A percentile compares a stretch with the other conserved stretches of the same genome.
These are phyloP conservation scores for Cliona cf. orientalis DNA, from an alignment of 37 sponge, comb jelly and placozoan genomes.

Conservation along the genomic window DNA sequence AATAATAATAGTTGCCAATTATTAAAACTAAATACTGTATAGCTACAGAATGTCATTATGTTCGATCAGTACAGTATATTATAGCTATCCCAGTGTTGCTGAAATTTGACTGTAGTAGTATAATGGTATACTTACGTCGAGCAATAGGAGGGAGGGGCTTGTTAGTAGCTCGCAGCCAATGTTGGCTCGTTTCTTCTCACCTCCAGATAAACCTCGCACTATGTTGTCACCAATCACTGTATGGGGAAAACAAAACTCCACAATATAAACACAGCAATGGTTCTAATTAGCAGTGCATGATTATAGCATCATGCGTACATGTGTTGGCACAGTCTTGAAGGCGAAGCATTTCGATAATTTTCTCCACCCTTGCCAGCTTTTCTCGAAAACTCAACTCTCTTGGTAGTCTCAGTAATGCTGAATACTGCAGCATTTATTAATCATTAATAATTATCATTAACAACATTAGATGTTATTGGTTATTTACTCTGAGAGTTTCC, in stretches of 20 bases:
- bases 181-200: slow-evolving; percentile 91
- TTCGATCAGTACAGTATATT: too few species aligned
- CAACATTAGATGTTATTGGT: too few species aligned
- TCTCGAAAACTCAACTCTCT: slow-evolving; percentile 44
- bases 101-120: not conserved
- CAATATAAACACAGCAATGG: too few species aligned
- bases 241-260: too few species aligned
- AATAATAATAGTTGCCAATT: too few species aligned
- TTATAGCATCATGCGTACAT: too few species aligned
- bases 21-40: too few species aligned
- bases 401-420: slow-evolving; percentile 75
- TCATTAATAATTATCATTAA: too few species aligned
- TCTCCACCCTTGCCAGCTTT: slow-evolving; percentile 59
- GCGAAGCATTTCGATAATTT: slow-evolving; percentile 52
- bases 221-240: slow-evolving; percentile 66
- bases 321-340: slow-evolving; percentile 64
- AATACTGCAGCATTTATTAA: too few species aligned
- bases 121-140: slow-evolving; percentile 65
- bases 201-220: slow-evolving; percentile 75
- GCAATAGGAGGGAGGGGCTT: slow-evolving; percentile 67
- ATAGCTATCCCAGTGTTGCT: too few species aligned
- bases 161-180: slow-evolving; percentile 89
- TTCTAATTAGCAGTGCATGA: too few species aligned
- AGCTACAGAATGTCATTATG: too few species aligned
- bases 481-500: slow-evolving; percentile 67